These are phyloP conservation scores for Bovichtus diacanthus DNA, from an alignment of 2,797 vertebrate species.

Conservation along the genomic window DNA sequence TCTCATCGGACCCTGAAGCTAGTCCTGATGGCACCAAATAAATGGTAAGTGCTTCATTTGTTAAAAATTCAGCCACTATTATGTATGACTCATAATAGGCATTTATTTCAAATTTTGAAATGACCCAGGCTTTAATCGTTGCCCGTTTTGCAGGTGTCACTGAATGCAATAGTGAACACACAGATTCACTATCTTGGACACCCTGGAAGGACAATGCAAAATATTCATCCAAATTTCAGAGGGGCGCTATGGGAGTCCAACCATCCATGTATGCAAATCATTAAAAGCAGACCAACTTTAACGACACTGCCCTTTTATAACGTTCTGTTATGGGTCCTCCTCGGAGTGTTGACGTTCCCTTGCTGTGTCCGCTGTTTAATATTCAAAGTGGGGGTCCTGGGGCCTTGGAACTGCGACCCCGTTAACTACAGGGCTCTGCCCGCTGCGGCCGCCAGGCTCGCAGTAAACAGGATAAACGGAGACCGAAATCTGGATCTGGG, in stretches of 20 bases:
- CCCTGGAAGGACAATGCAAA: slow-evolving; percentile 85
- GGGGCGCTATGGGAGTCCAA: slow-evolving; percentile 73
- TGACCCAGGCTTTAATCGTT: not conserved
- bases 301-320: slow-evolving; percentile 69
- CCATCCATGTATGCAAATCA: slow-evolving; percentile 59
- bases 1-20: slow-evolving; percentile 40
- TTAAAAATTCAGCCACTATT: not conserved
- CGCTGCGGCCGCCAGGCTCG: slow-evolving; percentile 76
- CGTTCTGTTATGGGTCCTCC: slow-evolving; percentile 78
- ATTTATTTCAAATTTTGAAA: not conserved
- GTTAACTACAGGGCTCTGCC: slow-evolving; percentile 82
- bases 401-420: slow-evolving; percentile 87
- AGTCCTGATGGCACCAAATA: slow-evolving; percentile 45
- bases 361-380: slow-evolving; percentile 81
- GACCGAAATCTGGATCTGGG: slow-evolving; percentile 75
- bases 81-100: not conserved
- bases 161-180: slow-evolving; percentile 62
- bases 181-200: slow-evolving; percentile 65
- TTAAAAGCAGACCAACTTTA: slow-evolving; percentile 64
- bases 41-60: slow-evolving; percentile 44
- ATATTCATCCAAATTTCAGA: slow-evolving; percentile 74
- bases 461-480: slow-evolving; percentile 81
- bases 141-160: slow-evolving; percentile 44
- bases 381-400: slow-evolving; percentile 86
- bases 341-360: slow-evolving; percentile 82